Conservation (phyloP, 2,113 vertebrate species). For the Nasalis larvatus region DNA sequence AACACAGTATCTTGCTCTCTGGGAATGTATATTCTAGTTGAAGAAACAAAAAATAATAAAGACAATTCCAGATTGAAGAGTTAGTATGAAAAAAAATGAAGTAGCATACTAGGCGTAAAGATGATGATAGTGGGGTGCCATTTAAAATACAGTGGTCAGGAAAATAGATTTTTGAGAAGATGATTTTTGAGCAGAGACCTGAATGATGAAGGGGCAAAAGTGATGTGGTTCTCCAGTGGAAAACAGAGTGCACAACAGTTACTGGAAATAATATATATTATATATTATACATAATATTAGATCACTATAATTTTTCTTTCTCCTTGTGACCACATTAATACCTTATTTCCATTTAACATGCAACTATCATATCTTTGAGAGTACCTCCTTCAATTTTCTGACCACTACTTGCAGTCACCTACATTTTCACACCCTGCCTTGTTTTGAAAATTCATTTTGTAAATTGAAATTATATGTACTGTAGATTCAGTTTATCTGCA, state of each 20-base stretch:
- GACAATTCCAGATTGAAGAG: neutral
- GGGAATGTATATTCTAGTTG: neutral
- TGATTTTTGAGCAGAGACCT: neutral
- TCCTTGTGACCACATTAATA: neutral
- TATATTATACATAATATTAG: neutral
- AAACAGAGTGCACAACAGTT: neutral
- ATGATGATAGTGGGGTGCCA: neutral
- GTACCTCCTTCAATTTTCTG: neutral
- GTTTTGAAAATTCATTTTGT: neutral
- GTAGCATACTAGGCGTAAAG: neutral
- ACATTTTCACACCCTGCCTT: neutral
- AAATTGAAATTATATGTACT: neutral
- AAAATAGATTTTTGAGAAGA: neutral
- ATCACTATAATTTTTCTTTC: neutral
- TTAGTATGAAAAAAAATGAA: neutral
- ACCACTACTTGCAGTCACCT: neutral
- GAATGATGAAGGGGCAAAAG: neutral
- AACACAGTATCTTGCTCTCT: neutral
- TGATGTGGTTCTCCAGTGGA: neutral
- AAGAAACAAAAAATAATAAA: neutral
- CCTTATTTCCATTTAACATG: neutral
- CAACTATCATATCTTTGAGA: neutral
- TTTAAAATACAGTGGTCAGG: neutral
- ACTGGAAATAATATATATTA: neutral
- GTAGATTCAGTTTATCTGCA: neutral